phyloP scores from a whole-genome alignment of 2,113 vertebrate species.

The Gobius niger region DNA sequence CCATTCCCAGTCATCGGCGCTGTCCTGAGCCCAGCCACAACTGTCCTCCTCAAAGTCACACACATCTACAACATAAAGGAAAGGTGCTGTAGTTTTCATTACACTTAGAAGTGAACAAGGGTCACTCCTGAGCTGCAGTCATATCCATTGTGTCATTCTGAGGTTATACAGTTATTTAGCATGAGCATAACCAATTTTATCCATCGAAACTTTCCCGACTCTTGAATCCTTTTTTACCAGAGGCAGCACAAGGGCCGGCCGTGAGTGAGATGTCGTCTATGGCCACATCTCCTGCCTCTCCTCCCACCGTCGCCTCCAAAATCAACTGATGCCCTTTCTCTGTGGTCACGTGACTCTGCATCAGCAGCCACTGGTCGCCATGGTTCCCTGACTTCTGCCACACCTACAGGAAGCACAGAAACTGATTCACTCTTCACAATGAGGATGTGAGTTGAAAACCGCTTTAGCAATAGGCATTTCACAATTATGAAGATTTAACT shows the following conservation, averaged over 20 bases:
- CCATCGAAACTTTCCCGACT: no score
- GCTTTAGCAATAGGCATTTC: conserved; percentile 64
- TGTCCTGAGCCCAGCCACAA: conserved; percentile 71
- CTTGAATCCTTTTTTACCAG: conserved; percentile 56
- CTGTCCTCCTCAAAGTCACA: conserved; percentile 76
- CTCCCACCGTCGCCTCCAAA: conserved; percentile 73
- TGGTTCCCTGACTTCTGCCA: conserved; percentile 74
- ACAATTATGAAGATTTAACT: conserved; percentile 52
- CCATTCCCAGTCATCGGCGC: conserved; percentile 64
- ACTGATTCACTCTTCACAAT: conserved; percentile 59
- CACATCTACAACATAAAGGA: conserved; percentile 46
- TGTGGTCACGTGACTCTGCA: conserved; percentile 63
- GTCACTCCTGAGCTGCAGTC: no score
- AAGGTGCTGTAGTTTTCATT: neutral
- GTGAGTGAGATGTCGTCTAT: conserved; percentile 70
- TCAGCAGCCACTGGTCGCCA: conserved; percentile 66
- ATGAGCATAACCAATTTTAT: neutral
- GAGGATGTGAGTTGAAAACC: conserved; percentile 64
- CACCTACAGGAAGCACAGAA: conserved; percentile 68
- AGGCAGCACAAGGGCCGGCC: conserved; percentile 59
- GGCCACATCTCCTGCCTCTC: conserved; percentile 73
- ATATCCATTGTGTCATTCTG: no score
- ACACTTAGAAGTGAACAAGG: no score
- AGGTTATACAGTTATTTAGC: no score
- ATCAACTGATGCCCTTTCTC: conserved; percentile 69